Evolutionary conservation across 1,140 invertebrate species (phyloP), one percentile per base, ranked within the genome.

Genomic region (Saccostrea cuccullata): DNA sequence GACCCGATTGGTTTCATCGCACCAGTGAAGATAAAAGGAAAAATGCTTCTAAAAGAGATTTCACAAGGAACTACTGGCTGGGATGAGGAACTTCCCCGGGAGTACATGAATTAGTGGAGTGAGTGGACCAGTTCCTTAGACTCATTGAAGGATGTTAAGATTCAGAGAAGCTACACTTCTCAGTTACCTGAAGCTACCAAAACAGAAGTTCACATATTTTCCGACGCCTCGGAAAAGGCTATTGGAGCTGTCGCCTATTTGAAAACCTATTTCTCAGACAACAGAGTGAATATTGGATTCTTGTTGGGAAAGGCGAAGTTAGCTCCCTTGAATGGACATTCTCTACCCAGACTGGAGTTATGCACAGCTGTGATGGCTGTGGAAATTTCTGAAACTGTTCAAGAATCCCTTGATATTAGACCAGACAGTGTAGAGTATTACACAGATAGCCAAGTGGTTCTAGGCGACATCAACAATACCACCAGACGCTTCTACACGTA

Each of bases 1-100:
- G 91, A 92, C 64, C 92, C 92, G 1, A 20, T 92, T 13, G 92
- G 91, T 30, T 90, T 91, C 55, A 58, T 92, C 0, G 86, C 91
- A 17, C 90, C 91, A 0, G 55, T 91, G 4, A 86, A 89, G 15
- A 82, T 92, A 0, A 56, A 60, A 67, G 86, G 88, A 1, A 91
- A 90, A 64, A 40, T 87, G 8, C 23, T 92, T 6, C 82, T 91
- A 6, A 77, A 85, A 67, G 87, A 91, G 11, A 58, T 91, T 23
- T 88, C 67, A 20, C 20, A 95, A 17, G 58, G 47, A 23, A 58
- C 13, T 15, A 55, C 55, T 40, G 88, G 47, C 56, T 91, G 91
- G 91, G 91, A 91, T 56, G 87, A 90, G 15, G 56, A 67, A 12
- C 23, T 92, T 40, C 55, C 83, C 13, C 36, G 20, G 17, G 30